Evolutionary conservation across 2,888 invertebrate species (phyloP).

Genomic region (Dione vanillae): DNA sequence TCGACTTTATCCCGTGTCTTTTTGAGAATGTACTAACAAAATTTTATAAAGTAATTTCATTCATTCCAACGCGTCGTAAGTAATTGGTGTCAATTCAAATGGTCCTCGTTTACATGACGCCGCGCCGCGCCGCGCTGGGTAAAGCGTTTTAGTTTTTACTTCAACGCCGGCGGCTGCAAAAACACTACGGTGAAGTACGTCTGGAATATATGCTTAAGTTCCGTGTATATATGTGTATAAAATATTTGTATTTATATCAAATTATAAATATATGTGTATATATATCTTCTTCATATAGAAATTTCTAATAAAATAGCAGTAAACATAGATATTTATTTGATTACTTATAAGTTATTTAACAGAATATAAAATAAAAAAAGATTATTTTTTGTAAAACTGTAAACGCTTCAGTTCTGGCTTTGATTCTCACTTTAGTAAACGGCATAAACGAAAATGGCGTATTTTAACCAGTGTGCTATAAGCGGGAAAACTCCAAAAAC

Average conservation of each 20-base stretch:
- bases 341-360: too few relatives aligned
- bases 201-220: not conserved
- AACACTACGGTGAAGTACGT: constrained; percentile 20
- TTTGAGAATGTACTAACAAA: not conserved
- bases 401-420: too few relatives aligned
- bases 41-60: constrained; percentile 5
- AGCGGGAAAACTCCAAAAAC: not conserved
- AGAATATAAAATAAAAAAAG: too few relatives aligned
- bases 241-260: too few relatives aligned
- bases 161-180: constrained; percentile 28
- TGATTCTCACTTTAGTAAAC: too few relatives aligned
- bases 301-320: too few relatives aligned
- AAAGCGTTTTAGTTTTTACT: constrained; percentile 40
- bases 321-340: too few relatives aligned
- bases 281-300: too few relatives aligned
- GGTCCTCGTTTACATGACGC: constrained; percentile 34
- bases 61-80: constrained; percentile 23
- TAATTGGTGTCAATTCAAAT: constrained; percentile 41
- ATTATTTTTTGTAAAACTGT: too few relatives aligned
- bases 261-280: too few relatives aligned
- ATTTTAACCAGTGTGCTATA: not conserved
- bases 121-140: constrained; percentile 17
- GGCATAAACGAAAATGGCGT: not conserved
- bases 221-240: not conserved
- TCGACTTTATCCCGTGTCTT: too few relatives aligned